Percentiles rank a stretch among this genome's conserved stretches.
Evolutionary conservation across 2,888 invertebrate species (phyloP).

Genomic region (Dichetophora obliterata): DNA sequence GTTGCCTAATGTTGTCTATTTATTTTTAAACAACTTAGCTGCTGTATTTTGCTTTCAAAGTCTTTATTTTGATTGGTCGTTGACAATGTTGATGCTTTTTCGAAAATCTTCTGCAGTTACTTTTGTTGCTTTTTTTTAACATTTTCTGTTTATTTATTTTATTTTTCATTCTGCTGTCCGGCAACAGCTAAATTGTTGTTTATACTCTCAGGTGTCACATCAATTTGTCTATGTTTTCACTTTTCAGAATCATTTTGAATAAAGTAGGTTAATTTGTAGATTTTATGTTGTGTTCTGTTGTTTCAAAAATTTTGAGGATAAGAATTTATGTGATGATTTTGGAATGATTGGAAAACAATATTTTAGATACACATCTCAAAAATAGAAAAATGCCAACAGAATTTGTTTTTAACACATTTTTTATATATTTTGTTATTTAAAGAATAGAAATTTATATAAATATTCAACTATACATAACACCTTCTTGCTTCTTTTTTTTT

Average conservation of each 20-base stretch:
- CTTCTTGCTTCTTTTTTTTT: too few species aligned
- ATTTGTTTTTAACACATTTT: too few species aligned
- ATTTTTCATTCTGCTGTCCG: not conserved
- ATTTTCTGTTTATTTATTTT: not conserved
- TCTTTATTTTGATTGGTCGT: conserved; percentile 1
- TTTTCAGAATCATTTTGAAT: not conserved
- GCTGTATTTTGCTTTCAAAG: not conserved
- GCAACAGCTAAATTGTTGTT: not conserved
- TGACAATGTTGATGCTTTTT: not conserved
- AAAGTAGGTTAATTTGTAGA: not conserved
- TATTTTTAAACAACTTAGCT: not conserved
- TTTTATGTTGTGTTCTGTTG: too few species aligned
- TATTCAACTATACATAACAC: too few species aligned
- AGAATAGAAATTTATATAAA: too few species aligned
- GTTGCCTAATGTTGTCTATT: not conserved
- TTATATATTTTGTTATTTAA: too few species aligned
- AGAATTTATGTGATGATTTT: too few species aligned
- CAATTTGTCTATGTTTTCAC: conserved; percentile 7
- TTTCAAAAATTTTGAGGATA: too few species aligned
- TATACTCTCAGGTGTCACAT: conserved; percentile 17
- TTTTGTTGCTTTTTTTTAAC: not conserved
- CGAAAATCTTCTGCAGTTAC: too few species aligned
- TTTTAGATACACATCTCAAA: too few species aligned
- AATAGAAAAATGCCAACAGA: too few species aligned
- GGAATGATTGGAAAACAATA: too few species aligned